These are phyloP conservation scores for Cataglyphis altisquamis DNA, from an alignment of 2,888 invertebrate genomes.

Conservation along the genomic window DNA sequence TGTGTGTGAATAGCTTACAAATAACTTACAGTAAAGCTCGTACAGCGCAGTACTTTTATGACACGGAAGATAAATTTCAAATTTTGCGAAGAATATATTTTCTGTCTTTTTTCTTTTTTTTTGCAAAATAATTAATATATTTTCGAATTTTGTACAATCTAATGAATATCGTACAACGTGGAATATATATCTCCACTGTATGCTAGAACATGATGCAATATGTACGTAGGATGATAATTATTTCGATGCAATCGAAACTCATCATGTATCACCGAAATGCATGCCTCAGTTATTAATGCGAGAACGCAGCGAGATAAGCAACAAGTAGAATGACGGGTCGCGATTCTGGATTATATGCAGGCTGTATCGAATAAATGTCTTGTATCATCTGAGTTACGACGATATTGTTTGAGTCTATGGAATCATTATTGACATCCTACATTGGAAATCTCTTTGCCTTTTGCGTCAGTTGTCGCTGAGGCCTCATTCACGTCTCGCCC, in stretches of 20 bases:
- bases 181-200: neutral
- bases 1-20: neutral
- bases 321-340: constrained; percentile 26
- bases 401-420: constrained; percentile 57
- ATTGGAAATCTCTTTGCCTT: constrained; percentile 58
- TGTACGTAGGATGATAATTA: neutral
- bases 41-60: no score
- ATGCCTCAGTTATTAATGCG: neutral
- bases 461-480: constrained; percentile 40
- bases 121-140: neutral
- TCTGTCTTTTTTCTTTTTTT: neutral
- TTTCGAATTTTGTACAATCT: neutral
- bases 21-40: neutral
- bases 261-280: neutral
- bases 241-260: neutral
- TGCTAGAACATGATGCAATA: neutral
- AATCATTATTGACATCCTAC: constrained; percentile 59
- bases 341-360: constrained; percentile 39
- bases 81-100: neutral
- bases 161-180: neutral
- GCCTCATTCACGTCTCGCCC: constrained; percentile 38
- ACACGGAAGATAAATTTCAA: neutral
- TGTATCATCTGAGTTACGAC: constrained; percentile 46
- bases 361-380: constrained; percentile 61
- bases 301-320: constrained; percentile 14